These are phyloP conservation scores for Gymnoscelis rufifasciata DNA, from an alignment of 2,888 invertebrate species.

Conservation along the genomic window DNA sequence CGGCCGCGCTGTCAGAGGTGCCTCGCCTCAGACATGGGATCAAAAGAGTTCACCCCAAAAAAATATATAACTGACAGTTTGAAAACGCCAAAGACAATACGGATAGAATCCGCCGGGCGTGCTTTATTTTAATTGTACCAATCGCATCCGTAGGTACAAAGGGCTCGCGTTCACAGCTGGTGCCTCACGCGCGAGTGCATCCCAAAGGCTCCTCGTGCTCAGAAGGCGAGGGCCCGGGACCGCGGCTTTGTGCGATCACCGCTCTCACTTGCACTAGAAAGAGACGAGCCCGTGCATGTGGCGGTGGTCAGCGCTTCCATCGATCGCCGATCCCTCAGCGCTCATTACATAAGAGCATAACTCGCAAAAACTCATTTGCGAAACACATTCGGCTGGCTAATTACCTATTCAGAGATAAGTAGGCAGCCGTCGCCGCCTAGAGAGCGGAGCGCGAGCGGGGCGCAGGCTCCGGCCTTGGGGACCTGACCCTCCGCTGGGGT, in stretches of 20 bases:
- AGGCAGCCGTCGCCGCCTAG: slow-evolving; percentile 16
- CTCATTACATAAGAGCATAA: slow-evolving; percentile 34
- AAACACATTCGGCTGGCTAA: slow-evolving; percentile 36
- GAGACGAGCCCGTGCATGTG: slow-evolving; percentile 24
- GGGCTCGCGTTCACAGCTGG: slow-evolving; percentile 14
- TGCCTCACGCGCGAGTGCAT: slow-evolving; percentile 20
- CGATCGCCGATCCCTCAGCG: slow-evolving; percentile 28
- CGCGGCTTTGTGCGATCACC: slow-evolving; percentile 20
- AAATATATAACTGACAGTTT: slow-evolving; percentile 31
- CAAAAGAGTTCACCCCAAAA: slow-evolving; percentile 31
- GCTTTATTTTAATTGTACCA: slow-evolving; percentile 20
- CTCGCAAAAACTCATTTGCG: slow-evolving; percentile 43
- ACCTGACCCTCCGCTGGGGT: slow-evolving; percentile 28
- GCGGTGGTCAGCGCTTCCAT: slow-evolving; percentile 31
- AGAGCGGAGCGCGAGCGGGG: slow-evolving; percentile 6
- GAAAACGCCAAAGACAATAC: slow-evolving; percentile 24
- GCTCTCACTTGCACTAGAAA: slow-evolving; percentile 25
- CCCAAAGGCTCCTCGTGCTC: slow-evolving; percentile 18
- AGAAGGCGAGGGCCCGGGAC: slow-evolving; percentile 28
- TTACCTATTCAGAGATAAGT: slow-evolving; percentile 43
- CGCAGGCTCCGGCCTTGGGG: slow-evolving; percentile 24
- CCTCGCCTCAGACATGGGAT: slow-evolving; percentile 32
- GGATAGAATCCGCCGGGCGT: slow-evolving; percentile 10
- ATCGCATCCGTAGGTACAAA: slow-evolving; percentile 12
- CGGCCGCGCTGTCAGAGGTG: slow-evolving; percentile 24